These are phyloP conservation scores for Tupiocoris notatus DNA, from an alignment of 2,888 invertebrate species.

Conservation along the genomic window DNA sequence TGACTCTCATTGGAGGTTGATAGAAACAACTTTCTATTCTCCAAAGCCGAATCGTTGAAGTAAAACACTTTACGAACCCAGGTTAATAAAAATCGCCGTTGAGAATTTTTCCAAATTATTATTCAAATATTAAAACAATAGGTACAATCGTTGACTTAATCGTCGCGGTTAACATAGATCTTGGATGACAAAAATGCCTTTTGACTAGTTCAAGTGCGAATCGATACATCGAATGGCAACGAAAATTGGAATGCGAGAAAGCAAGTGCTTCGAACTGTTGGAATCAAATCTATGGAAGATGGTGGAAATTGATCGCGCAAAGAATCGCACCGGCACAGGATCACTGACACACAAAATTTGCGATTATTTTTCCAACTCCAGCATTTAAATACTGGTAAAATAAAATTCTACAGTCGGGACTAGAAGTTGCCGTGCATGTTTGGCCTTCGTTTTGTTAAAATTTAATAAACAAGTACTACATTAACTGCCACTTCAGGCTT, in stretches of 20 bases:
- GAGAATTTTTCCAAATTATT: neutral
- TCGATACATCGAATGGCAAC: neutral
- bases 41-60: too few relatives aligned
- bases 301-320: neutral
- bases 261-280: neutral
- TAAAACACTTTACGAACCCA: too few relatives aligned
- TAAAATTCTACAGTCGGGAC: neutral
- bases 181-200: neutral
- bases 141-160: neutral
- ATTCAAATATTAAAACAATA: neutral
- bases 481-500: neutral
- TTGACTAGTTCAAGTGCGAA: neutral
- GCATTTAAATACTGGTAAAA: neutral
- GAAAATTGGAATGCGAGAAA: neutral
- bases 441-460: neutral
- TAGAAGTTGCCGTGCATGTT: neutral
- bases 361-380: neutral
- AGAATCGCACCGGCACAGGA: neutral
- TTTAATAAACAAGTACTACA: neutral
- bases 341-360: neutral
- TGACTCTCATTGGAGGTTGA: too few relatives aligned
- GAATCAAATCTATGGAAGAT: neutral
- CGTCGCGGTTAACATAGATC: neutral
- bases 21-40: too few relatives aligned
- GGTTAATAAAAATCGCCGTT: too few relatives aligned